These are phyloP conservation scores for Alouatta palliata DNA, from an alignment of 2,113 vertebrate species.

Conservation along the genomic window DNA sequence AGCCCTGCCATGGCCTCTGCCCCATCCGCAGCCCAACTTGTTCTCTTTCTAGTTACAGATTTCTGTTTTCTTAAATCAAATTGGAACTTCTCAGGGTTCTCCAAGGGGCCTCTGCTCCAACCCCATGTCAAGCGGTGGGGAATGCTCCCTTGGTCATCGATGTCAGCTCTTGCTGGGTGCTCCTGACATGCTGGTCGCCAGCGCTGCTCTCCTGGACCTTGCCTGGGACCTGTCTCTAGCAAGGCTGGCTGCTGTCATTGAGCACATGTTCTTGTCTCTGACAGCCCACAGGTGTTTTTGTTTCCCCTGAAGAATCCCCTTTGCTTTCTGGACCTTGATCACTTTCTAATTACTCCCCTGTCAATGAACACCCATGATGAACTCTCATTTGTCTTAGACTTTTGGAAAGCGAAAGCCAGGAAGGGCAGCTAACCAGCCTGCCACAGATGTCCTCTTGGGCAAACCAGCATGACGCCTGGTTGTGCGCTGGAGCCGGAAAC, in stretches of 20 bases:
- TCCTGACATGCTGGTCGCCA: fast-evolving
- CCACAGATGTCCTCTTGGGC: no score
- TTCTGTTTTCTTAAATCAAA: no score
- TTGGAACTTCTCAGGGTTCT: no score
- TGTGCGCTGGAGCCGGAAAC: background rate
- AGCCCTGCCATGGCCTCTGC: background rate
- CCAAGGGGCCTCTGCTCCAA: no score
- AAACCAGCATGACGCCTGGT: background rate
- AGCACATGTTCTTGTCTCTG: background rate
- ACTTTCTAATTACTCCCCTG: background rate
- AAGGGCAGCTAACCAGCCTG: background rate
- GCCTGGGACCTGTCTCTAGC: background rate
- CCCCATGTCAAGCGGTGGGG: no score
- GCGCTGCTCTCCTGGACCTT: no score
- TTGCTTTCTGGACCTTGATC: background rate
- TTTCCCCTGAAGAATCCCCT: background rate
- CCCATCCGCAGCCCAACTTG: background rate
- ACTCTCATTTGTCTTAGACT: background rate
- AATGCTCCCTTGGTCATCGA: no score
- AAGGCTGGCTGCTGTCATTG: background rate
- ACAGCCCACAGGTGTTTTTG: background rate
- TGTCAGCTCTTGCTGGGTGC: no score
- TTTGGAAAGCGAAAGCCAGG: background rate
- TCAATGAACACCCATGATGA: background rate
- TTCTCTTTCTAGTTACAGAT: no score